phyloP scores from a whole-genome alignment of 2,797 vertebrate species.

The Micromesistius poutassou region DNA sequence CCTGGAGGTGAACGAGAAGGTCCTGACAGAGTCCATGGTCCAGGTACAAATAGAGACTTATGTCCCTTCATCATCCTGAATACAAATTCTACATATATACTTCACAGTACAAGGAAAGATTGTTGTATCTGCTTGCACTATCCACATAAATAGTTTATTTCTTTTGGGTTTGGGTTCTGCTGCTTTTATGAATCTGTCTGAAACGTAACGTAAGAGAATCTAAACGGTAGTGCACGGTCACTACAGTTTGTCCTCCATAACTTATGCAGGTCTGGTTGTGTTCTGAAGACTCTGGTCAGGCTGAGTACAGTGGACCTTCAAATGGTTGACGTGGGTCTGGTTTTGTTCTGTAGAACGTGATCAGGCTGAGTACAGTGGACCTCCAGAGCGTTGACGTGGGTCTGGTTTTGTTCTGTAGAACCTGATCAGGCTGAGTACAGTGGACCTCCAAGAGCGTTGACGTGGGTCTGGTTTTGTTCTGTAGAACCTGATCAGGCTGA shows the following conservation, averaged over 20 bases:
- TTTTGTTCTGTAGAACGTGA: slow-evolving; percentile 71
- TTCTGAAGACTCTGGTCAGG: too few species aligned
- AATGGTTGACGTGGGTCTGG: background rate
- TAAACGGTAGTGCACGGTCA: slow-evolving; percentile 7
- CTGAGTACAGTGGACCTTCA: background rate
- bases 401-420: slow-evolving; percentile 63
- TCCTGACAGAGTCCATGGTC: slow-evolving; percentile 81
- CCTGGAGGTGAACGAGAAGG: slow-evolving; percentile 80
- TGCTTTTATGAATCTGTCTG: background rate
- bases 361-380: slow-evolving; percentile 67
- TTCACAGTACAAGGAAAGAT: background rate
- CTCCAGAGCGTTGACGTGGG: too few species aligned
- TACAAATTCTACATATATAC: background rate
- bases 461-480: background rate
- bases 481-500: slow-evolving; percentile 84
- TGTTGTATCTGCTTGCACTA: background rate
- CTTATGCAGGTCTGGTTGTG: slow-evolving; percentile 72
- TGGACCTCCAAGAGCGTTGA: too few species aligned
- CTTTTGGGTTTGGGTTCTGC: background rate
- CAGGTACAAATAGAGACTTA: slow-evolving; percentile 67
- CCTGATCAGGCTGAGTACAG: slow-evolving; percentile 74
- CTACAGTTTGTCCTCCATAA: slow-evolving; percentile 63
- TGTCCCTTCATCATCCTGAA: background rate
- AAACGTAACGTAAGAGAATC: background rate
- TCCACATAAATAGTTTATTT: background rate